Conservation (phyloP, 2,797 vertebrate genomes). For the Yasuhikotakia modesta region DNA sequence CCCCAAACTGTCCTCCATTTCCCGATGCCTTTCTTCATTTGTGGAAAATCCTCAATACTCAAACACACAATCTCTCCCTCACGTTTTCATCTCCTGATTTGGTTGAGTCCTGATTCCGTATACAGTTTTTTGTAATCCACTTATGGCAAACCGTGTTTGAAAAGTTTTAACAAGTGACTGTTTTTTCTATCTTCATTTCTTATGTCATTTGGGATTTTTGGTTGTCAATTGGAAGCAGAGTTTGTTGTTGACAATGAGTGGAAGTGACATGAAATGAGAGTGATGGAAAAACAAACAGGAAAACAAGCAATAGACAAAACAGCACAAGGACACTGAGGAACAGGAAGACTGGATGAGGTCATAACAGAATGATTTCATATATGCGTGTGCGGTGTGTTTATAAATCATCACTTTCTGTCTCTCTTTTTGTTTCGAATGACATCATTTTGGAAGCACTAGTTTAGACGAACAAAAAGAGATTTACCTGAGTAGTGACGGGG, state of each 20-base stretch:
- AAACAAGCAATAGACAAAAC: background rate
- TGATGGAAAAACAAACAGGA: conserved; percentile 32
- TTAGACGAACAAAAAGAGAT: conserved; percentile 58
- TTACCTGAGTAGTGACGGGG: conserved; percentile 78
- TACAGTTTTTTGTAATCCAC: conserved; percentile 62
- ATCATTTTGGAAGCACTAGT: conserved; percentile 65
- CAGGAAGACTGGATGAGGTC: conserved; percentile 51
- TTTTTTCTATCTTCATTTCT: conserved; percentile 46
- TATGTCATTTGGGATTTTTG: conserved; percentile 53
- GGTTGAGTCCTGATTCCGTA: conserved; percentile 68
- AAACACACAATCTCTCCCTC: conserved; percentile 65
- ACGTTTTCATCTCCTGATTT: conserved; percentile 53
- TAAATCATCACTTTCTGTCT: conserved; percentile 31
- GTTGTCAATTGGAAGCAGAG: conserved; percentile 59
- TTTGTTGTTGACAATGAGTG: conserved; percentile 28
- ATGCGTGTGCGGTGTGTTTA: conserved; percentile 27
- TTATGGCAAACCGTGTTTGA: conserved; percentile 53
- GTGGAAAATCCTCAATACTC: conserved; percentile 69
- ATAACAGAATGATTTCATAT: conserved; percentile 52
- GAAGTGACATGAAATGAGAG: conserved; percentile 43
- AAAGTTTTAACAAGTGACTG: conserved; percentile 40
- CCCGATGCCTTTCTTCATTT: conserved; percentile 67
- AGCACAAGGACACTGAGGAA: conserved; percentile 36
- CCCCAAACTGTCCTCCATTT: conserved; percentile 74
- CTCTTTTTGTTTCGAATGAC: conserved; percentile 47